Evolutionary conservation across 1,140 invertebrate genomes (phyloP), one percentile per base, ranked within the genome.

Genomic region (Drosophila sp.): DNA sequence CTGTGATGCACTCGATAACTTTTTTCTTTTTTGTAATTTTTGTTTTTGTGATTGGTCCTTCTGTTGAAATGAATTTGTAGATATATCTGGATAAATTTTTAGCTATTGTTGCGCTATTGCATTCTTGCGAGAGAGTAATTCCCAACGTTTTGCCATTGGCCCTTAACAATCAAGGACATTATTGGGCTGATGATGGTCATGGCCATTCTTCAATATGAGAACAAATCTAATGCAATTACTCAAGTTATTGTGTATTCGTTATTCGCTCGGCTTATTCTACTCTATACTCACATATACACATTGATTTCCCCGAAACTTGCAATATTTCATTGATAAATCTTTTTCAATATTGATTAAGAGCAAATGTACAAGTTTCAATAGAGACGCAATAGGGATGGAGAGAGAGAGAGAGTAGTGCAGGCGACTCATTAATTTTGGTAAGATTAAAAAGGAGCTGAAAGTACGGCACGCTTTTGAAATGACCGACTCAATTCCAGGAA

Each of bases 401-500:
- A 38, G 35, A 11, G 10, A 17, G 25, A 4, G 8, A 23, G 11
- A 27, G 7, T 60, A 11, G 50, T 38, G 33, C 38, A 60, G 69
- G 56, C 61, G 27, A 35, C 62, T 63, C 75, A 78, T 75, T 78
- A 56, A 78, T 74, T 17, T 66, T 70, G 23, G n/a, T 10, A 56
- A 70, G 70, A 76, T 73, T 65, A 70, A 70, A 66, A 29, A 60
- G 60, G 58, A 44, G 25, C 47, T 47, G 70, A 61, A 70, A 77
- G 76, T 70, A 70, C 54, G 58, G 67, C 70, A 70, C 67, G 77
- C 84, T 86, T 86, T 83, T 89, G 70, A 86, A 87, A 79, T 76
- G 76, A 83, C 83, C 83, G 83, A 66, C 76, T 54, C 32, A 89
- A 64, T 87, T 87, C 83, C 76, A 54, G 58, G 83, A 87, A 87